Percentiles rank a stretch among this genome's conserved stretches.
Evolutionary conservation across 64 coral and sea anemone species (phyloP).

Genomic region (Hydrozoanthus tunicans): DNA sequence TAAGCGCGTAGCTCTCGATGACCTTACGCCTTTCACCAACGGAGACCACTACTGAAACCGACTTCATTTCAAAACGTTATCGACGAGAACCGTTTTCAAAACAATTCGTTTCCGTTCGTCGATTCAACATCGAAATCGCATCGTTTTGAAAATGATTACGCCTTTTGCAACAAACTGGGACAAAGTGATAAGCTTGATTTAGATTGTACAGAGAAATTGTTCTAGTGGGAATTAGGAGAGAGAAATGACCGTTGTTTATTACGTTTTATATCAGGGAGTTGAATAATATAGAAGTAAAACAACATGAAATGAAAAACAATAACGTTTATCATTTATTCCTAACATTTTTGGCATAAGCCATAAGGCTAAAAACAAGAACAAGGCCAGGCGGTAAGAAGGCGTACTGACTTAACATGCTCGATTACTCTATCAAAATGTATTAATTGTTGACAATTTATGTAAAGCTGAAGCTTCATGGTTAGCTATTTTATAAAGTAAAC

Average conservation of each 20-base stretch:
- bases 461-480: background rate
- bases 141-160: slow-evolving; percentile 49
- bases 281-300: slow-evolving; percentile 54
- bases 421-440: slow-evolving; percentile 1
- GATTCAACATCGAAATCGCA: slow-evolving; percentile 4
- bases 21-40: too few species aligned
- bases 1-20: slow-evolving; percentile 42
- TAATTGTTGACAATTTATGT: background rate
- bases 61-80: too few species aligned
- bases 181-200: slow-evolving; percentile 39
- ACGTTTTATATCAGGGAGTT: slow-evolving; percentile 40
- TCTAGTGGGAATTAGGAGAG: slow-evolving; percentile 45
- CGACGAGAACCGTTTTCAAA: slow-evolving; percentile 22
- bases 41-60: too few species aligned
- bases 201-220: slow-evolving; percentile 47
- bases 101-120: slow-evolving; percentile 37
- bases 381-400: slow-evolving; percentile 57
- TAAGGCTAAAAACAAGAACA: slow-evolving; percentile 15
- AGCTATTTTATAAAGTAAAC: slow-evolving; percentile 44
- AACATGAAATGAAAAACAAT: slow-evolving; percentile 49
- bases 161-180: slow-evolving; percentile 24
- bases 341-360: slow-evolving; percentile 38
- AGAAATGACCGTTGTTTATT: slow-evolving; percentile 49
- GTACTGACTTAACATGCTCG: slow-evolving; percentile 21
- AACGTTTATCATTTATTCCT: slow-evolving; percentile 53